A percentile compares a stretch with the other conserved stretches of the same genome.
These are phyloP conservation scores for Crotalus tigris DNA, from an alignment of 2,113 vertebrate genomes.

Conservation along the genomic window DNA sequence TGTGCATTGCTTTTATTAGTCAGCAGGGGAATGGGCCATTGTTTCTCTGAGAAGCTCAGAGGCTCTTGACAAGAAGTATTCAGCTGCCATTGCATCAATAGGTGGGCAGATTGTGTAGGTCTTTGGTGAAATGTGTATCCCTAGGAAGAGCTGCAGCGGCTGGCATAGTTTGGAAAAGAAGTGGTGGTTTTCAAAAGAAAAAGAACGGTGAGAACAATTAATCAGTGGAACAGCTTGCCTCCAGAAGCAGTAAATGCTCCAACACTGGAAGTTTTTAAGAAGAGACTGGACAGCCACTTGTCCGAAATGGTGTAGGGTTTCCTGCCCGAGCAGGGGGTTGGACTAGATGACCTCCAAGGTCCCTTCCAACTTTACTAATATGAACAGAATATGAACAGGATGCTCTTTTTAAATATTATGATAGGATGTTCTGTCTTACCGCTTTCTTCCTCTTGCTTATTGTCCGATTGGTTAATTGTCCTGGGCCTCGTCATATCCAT, in stretches of 20 bases:
- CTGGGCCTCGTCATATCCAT: constrained; percentile 29
- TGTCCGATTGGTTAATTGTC: background rate
- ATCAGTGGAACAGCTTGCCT: no score
- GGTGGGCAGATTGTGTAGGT: background rate
- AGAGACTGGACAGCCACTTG: no score
- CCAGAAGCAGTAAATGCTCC: no score
- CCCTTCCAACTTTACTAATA: no score
- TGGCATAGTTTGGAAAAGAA: background rate
- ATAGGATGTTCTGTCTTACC: background rate
- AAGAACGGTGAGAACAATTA: background rate
- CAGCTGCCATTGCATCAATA: background rate
- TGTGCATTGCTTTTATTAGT: background rate
- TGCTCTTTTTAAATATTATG: background rate
- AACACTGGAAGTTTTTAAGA: no score
- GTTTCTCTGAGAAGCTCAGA: background rate
- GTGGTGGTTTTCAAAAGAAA: background rate
- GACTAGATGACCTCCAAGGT: no score
- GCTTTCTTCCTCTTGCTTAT: background rate
- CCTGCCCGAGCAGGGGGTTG: no score
- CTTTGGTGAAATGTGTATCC: background rate
- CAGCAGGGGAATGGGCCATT: background rate
- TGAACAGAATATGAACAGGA: background rate
- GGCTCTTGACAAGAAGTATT: background rate
- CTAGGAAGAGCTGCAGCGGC: background rate
- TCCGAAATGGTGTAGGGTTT: no score